A percentile compares a stretch with the other conserved stretches of the same genome.
These are phyloP conservation scores for Sibirionetta formosa DNA, from an alignment of 2,797 vertebrate genomes.

Conservation along the genomic window DNA sequence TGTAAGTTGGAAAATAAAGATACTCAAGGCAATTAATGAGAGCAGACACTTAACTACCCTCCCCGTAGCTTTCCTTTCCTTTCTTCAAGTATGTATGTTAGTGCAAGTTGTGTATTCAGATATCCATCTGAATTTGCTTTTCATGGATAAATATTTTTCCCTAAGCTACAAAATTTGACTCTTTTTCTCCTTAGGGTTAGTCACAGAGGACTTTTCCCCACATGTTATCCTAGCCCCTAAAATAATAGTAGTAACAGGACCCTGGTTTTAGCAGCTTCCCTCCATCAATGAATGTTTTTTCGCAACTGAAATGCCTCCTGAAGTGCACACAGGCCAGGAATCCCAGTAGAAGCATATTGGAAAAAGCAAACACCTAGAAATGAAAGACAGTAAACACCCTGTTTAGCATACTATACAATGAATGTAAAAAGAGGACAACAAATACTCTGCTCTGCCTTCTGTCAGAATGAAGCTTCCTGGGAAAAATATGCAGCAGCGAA, in stretches of 20 bases:
- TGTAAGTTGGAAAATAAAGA: neutral
- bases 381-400: neutral
- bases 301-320: neutral
- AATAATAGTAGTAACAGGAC: neutral
- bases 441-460: neutral
- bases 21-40: neutral
- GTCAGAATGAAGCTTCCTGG: neutral
- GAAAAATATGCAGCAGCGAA: neutral
- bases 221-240: neutral
- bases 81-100: neutral
- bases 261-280: neutral
- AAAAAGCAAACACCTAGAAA: neutral
- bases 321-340: neutral
- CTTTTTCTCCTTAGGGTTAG: neutral
- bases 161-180: neutral
- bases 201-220: neutral
- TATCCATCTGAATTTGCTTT: neutral
- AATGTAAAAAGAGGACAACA: neutral
- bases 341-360: neutral
- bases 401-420: neutral
- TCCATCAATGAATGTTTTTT: neutral
- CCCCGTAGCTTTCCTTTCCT: neutral
- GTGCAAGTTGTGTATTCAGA: neutral
- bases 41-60: neutral
- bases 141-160: neutral